Evolutionary conservation across 2,888 invertebrate species (phyloP).

Genomic region (Phyllotreta cruciferae): DNA sequence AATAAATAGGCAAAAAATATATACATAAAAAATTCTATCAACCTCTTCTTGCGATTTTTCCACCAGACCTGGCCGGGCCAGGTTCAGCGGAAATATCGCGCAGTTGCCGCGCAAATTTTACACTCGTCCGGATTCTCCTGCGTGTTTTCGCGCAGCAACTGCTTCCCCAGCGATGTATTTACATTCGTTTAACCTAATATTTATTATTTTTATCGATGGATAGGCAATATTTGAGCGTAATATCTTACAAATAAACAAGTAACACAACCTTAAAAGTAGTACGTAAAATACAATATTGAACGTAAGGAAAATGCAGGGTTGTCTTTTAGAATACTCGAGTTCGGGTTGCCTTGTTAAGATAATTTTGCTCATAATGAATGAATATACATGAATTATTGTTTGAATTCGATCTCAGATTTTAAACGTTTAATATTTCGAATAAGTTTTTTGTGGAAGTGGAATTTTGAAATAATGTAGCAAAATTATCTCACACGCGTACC

Average conservation of each 20-base stretch:
- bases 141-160: conserved; percentile 53
- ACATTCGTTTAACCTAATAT: conserved; percentile 27
- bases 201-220: conserved; percentile 20
- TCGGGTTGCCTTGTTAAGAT: background rate
- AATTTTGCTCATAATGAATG: too few species aligned
- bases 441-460: too few species aligned
- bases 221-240: conserved; percentile 37
- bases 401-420: too few species aligned
- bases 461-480: background rate
- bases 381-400: too few species aligned
- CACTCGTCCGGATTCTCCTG: background rate
- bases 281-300: conserved; percentile 27
- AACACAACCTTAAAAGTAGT: conserved; percentile 31
- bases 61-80: conserved; percentile 41
- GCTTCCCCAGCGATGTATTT: conserved; percentile 42
- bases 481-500: background rate
- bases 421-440: background rate
- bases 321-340: conserved; percentile 7
- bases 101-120: conserved; percentile 52
- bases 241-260: conserved; percentile 35
- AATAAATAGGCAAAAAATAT: conserved; percentile 35
- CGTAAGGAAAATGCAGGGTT: conserved; percentile 16
- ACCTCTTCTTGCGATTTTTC: conserved; percentile 34
- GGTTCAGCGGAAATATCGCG: conserved; percentile 47
- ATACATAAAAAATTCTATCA: conserved; percentile 31